phyloP scores from a whole-genome alignment of 92 coral and sea anemone genomes.

The Porites rus region DNA sequence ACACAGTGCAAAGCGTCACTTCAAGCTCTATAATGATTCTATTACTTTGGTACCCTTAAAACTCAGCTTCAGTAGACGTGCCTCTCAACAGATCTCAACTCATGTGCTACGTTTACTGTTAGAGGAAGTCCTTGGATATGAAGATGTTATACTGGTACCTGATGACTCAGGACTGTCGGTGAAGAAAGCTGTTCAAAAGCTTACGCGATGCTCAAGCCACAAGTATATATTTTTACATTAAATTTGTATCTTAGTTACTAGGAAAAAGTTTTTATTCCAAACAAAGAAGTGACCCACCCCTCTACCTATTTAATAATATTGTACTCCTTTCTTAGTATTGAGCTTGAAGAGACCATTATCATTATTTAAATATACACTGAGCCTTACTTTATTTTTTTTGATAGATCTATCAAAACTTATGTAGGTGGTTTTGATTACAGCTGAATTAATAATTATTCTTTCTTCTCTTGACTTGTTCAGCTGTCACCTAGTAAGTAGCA shows the following conservation, averaged over 20 bases:
- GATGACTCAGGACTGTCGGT: conserved; percentile 50
- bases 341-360: no score
- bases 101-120: conserved; percentile 73
- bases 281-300: no score
- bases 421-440: background rate
- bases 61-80: conserved; percentile 71
- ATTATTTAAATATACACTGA: no score
- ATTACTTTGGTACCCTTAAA: conserved; percentile 63
- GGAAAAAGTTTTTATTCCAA: background rate
- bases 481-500: conserved; percentile 32
- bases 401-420: no score
- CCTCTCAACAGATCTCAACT: conserved; percentile 79
- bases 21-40: conserved; percentile 53
- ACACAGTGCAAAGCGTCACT: conserved; percentile 60
- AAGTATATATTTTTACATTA: background rate
- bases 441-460: background rate
- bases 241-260: background rate
- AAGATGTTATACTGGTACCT: conserved; percentile 67
- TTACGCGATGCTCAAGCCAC: conserved; percentile 51
- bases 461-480: conserved; percentile 23
- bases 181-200: conserved; percentile 40
- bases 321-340: no score
- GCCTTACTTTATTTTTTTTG: no score
- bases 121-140: conserved; percentile 84
- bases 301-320: no score